Evolutionary conservation across 2,888 invertebrate genomes (phyloP).

Genomic region (Dicyrtomina minuta): DNA sequence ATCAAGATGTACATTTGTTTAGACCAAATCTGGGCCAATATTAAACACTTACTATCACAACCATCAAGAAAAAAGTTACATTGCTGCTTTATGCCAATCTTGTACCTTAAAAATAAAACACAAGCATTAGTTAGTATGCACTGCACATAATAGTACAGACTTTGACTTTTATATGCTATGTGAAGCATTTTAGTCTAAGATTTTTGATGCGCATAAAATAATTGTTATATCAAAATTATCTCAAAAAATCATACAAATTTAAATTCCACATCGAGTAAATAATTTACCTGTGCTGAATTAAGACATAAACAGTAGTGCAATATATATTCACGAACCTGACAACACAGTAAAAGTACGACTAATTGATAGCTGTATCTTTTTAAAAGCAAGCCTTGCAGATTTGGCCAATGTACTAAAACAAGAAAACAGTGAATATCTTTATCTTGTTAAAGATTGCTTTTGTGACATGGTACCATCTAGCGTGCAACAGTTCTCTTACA

Average conservation of each 20-base stretch:
- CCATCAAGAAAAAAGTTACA: background rate
- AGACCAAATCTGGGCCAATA: no score
- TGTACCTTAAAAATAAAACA: constrained; percentile 1
- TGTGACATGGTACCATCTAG: no score
- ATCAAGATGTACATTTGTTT: no score
- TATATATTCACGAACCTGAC: no score
- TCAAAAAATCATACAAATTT: background rate
- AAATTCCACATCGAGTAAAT: background rate
- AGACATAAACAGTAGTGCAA: no score
- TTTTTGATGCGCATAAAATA: background rate
- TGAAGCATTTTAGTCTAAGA: background rate
- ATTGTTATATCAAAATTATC: background rate
- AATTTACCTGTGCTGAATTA: no score
- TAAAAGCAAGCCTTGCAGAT: background rate
- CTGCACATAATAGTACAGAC: background rate
- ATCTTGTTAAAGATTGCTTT: no score
- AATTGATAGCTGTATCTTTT: background rate
- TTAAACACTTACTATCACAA: background rate
- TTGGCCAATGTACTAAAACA: background rate
- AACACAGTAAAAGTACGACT: background rate
- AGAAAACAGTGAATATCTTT: background rate
- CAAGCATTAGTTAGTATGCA: background rate
- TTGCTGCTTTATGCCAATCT: background rate
- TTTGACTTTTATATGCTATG: background rate
- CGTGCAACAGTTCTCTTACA: no score